These are phyloP conservation scores for Sinodicranocentrus sp. DNA, from an alignment of 2,888 invertebrate species.

Conservation along the genomic window DNA sequence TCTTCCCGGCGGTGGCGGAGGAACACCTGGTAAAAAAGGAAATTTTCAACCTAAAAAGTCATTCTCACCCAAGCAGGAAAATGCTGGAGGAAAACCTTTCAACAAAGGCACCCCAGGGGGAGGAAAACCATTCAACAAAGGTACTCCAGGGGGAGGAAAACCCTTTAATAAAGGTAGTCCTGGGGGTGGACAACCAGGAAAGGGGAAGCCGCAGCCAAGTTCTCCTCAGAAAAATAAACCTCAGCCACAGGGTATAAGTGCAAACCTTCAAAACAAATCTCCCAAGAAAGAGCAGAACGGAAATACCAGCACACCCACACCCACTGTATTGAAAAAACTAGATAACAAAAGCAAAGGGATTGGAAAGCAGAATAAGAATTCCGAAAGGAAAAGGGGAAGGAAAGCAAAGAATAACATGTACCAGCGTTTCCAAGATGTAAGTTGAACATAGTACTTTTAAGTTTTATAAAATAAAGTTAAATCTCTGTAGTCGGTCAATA, in stretches of 20 bases:
- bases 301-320: slow-evolving; percentile 39
- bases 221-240: slow-evolving; percentile 8
- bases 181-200: neutral
- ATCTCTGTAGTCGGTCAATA: slow-evolving; percentile 6
- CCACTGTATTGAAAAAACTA: slow-evolving; percentile 23
- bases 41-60: slow-evolving; percentile 31
- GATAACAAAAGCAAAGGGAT: slow-evolving; percentile 42
- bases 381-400: slow-evolving; percentile 12
- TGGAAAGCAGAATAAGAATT: slow-evolving; percentile 48
- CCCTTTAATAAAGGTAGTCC: neutral
- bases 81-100: slow-evolving; percentile 14
- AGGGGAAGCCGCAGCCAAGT: neutral
- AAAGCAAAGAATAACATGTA: slow-evolving; percentile 61
- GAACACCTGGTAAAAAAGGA: neutral
- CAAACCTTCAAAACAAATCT: slow-evolving; percentile 25
- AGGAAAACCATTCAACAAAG: neutral
- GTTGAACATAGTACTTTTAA: too few relatives aligned
- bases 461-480: neutral
- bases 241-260: slow-evolving; percentile 8
- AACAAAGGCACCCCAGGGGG: slow-evolving; percentile 3
- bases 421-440: slow-evolving; percentile 71
- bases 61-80: slow-evolving; percentile 38
- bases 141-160: slow-evolving; percentile 13
- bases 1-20: slow-evolving; percentile 14
- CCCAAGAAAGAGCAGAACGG: slow-evolving; percentile 31